Evolutionary conservation across 2,113 vertebrate species (phyloP), one percentile per base, ranked within the genome.

Genomic region (Ammospiza nelsoni): DNA sequence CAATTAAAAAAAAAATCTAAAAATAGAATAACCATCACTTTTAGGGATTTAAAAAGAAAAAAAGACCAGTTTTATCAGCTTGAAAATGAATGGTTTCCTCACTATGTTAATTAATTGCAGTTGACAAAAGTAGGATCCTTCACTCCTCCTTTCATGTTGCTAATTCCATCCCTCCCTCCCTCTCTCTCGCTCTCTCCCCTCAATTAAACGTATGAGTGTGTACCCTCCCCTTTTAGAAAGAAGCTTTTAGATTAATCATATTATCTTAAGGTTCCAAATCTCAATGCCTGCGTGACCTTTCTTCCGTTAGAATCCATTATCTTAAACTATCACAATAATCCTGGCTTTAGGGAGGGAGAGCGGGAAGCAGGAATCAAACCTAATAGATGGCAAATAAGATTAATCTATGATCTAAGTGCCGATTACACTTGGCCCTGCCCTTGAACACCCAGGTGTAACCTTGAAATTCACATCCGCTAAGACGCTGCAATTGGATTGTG

Each of bases 341-440:
- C 99, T 99, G 98, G 99, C 99, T 99, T 99, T 99, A 98, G 99
- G 99, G 99, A 98, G 98, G 98, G 98, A 98, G 98, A 95, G 97
- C 98, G 98, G 98, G 98, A 99, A 99, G 98, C 98, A 98, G 98
- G 98, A 99, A 99, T 99, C 99, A 99, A 99, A 99, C 98, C 99
- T 99, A 99, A 99, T 99, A 99, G 99, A 99, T 99, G 98, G 99
- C 99, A 99, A 99, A 99, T 99, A 99, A 99, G 99, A 99, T 99
- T 99, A 99, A 99, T 99, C 99, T 99, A 99, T 99, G 99, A 99
- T 99, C 99, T 99, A 99, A 99, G 99, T 99, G 99, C 98, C 98
- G 98, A 99, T 99, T 99, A 99, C 99, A 99, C 99, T 99, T 99
- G 99, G 99, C 98, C 98, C 99, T 99, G 99, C 99, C 99, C 99